Percentiles rank a stretch among this genome's conserved stretches.
Evolutionary conservation across 2,113 vertebrate species (phyloP).

Genomic region (Calyptommatus sinebrachiatus): DNA sequence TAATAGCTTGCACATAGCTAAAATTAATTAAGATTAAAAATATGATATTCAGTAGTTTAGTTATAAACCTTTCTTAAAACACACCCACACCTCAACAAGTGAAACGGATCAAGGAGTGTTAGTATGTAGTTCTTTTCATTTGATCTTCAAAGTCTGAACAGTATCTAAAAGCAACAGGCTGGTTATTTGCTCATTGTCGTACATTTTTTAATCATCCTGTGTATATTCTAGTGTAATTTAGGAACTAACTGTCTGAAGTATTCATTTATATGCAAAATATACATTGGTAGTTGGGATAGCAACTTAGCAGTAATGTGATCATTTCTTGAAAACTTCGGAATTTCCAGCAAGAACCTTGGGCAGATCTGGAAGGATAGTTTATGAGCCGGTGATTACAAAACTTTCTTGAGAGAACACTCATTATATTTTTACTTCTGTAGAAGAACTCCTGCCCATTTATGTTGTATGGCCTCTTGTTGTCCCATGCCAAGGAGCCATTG

Average conservation of each 20-base stretch:
- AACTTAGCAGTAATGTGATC: background rate
- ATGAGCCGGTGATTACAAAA: too few species aligned
- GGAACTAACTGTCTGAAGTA: background rate
- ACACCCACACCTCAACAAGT: conserved; percentile 32
- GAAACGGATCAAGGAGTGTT: conserved; percentile 70
- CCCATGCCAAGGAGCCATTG: too few species aligned
- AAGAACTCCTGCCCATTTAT: too few species aligned
- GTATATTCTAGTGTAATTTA: conserved; percentile 1
- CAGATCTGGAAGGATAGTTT: background rate
- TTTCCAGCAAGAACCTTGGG: too few species aligned
- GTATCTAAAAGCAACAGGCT: conserved; percentile 66
- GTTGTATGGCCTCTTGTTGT: too few species aligned
- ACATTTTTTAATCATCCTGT: background rate
- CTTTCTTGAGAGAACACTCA: too few species aligned
- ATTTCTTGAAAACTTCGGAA: background rate
- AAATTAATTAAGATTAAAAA: conserved; percentile 74
- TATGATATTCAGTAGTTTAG: conserved; percentile 50
- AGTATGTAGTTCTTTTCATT: conserved; percentile 63
- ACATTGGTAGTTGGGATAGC: background rate
- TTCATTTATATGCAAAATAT: background rate
- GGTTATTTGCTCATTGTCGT: conserved; percentile 57
- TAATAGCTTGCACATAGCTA: conserved; percentile 67
- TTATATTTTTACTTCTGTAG: too few species aligned
- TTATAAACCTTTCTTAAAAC: conserved; percentile 63
- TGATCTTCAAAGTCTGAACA: conserved; percentile 49